Conservation (phyloP, 37 sponge, comb jelly and placozoan genomes). For the Dysidea cf. avara region DNA sequence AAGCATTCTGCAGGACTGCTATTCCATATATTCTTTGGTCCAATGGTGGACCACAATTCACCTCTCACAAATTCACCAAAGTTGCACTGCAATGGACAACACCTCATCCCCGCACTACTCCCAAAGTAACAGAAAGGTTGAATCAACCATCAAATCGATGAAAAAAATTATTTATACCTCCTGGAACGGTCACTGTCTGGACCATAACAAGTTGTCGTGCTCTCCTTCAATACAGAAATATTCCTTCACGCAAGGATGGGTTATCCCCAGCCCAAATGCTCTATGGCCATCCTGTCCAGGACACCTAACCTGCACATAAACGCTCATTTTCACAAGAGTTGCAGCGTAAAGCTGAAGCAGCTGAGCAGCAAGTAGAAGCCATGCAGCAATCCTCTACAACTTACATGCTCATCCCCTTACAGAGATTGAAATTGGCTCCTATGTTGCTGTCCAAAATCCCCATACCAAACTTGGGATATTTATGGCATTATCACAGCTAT, state of each 20-base stretch:
- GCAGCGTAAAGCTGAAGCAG: neutral
- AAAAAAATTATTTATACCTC: no score
- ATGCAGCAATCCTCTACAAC: neutral
- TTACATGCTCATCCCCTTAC: neutral
- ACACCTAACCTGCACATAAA: neutral
- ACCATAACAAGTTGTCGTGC: conserved; percentile 5
- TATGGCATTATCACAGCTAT: neutral
- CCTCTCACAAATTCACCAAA: no score
- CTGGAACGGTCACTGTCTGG: no score
- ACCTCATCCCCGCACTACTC: no score
- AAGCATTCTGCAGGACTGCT: no score
- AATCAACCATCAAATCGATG: no score
- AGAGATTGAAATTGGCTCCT: neutral
- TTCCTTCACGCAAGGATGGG: conserved; percentile 13
- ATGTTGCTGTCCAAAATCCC: neutral
- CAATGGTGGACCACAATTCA: no score
- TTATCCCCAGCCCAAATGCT: conserved; percentile 1
- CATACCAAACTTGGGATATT: neutral
- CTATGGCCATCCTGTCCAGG: neutral
- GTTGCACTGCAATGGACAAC: no score
- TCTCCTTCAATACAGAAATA: conserved; percentile 29
- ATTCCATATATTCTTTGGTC: no score
- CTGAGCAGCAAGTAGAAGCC: neutral
- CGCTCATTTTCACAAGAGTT: neutral
- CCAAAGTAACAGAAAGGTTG: no score